A percentile compares a stretch with the other conserved stretches of the same genome.
phyloP scores from a whole-genome alignment of 2,888 invertebrate genomes.

The Nemotelus nigrinus region DNA sequence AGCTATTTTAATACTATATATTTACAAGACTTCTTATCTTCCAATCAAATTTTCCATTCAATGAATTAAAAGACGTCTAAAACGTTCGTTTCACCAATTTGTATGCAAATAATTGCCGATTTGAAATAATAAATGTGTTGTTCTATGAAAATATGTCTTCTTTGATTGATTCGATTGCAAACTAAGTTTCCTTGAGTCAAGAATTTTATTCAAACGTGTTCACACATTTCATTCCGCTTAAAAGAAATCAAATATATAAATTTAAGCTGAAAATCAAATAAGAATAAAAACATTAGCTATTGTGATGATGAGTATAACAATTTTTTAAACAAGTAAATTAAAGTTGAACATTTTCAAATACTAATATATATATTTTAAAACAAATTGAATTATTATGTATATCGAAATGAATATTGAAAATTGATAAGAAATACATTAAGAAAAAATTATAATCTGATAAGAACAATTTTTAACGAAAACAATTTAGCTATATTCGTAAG shows the following conservation, averaged over 20 bases:
- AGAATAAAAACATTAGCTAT: conserved; percentile 36
- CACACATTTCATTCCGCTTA: neutral
- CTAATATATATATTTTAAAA: conserved; percentile 22
- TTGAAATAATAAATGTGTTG: too few species aligned
- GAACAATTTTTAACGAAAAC: neutral
- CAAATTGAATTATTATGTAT: neutral
- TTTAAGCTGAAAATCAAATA: conserved; percentile 8
- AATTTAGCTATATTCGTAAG: neutral
- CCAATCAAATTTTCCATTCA: too few species aligned
- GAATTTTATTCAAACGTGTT: neutral
- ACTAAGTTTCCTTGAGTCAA: too few species aligned
- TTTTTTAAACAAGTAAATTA: conserved; percentile 25
- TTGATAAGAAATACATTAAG: neutral
- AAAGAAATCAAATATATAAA: neutral
- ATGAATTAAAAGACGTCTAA: too few species aligned
- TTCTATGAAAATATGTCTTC: too few species aligned
- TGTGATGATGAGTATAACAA: conserved; percentile 25
- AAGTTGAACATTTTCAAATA: conserved; percentile 37
- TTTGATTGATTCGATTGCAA: too few species aligned
- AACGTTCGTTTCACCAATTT: too few species aligned
- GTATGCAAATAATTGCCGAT: too few species aligned
- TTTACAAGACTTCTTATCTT: too few species aligned
- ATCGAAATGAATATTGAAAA: neutral
- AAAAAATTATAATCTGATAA: neutral
- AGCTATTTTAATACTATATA: too few species aligned